Evolutionary conservation across 2,113 vertebrate genomes (phyloP).

Genomic region (Lepidothrix coronata): DNA sequence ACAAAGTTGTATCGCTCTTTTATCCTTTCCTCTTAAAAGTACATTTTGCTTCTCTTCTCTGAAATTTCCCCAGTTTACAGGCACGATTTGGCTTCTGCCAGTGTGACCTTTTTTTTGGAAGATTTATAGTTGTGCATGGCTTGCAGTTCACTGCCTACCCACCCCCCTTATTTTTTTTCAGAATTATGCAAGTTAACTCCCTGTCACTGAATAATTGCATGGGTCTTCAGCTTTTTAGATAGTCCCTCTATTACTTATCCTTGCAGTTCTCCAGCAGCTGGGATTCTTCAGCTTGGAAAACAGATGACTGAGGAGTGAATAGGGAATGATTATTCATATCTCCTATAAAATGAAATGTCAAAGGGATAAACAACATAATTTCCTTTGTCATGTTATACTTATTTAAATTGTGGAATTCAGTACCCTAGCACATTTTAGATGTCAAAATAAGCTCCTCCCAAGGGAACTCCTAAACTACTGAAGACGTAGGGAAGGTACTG

Average conservation of each 20-base stretch:
- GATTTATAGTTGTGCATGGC: neutral
- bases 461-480: neutral
- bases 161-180: neutral
- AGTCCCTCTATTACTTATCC: neutral
- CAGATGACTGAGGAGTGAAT: neutral
- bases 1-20: neutral
- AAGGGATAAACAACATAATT: neutral
- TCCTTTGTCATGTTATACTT: neutral
- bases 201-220: neutral
- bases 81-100: neutral
- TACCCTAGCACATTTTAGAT: neutral
- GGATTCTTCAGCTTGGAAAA: neutral
- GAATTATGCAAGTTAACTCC: neutral
- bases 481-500: neutral
- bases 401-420: neutral
- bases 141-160: neutral
- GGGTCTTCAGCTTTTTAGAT: neutral
- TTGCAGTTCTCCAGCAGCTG: neutral
- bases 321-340: neutral
- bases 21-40: neutral
- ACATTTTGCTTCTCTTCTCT: neutral
- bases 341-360: neutral
- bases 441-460: neutral
- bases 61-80: neutral
- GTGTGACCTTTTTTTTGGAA: neutral